These are phyloP conservation scores for Discoglossus pictus DNA, from an alignment of 2,797 vertebrate genomes.

Conservation along the genomic window DNA sequence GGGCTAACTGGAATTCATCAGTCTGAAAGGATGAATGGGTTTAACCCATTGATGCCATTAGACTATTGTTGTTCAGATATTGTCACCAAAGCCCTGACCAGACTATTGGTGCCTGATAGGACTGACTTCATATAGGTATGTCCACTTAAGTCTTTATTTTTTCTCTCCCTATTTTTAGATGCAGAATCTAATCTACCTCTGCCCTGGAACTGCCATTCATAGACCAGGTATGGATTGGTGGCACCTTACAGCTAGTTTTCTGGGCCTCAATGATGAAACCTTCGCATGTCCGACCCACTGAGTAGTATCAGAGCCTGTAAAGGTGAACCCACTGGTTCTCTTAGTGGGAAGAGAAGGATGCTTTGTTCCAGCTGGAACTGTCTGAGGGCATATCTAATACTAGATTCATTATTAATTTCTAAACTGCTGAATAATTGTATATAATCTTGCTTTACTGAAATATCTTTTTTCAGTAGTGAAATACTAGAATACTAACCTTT, in stretches of 20 bases:
- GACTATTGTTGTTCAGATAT: conserved; percentile 63
- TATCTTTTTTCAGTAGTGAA: no score
- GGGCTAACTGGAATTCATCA: neutral
- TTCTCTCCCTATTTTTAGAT: neutral
- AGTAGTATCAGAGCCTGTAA: conserved; percentile 81
- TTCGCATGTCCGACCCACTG: conserved; percentile 74
- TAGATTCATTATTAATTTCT: no score
- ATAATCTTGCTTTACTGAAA: no score
- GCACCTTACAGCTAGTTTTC: neutral
- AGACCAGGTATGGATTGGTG: neutral
- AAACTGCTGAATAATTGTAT: no score
- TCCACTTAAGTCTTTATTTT: no score
- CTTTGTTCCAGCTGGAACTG: conserved; percentile 81
- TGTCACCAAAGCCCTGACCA: conserved; percentile 76
- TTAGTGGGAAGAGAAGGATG: conserved; percentile 75
- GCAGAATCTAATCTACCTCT: no score
- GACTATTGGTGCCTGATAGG: conserved; percentile 37
- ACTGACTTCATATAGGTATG: no score
- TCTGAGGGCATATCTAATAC: no score
- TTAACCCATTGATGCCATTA: conserved; percentile 31
- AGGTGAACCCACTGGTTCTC: conserved; percentile 89
- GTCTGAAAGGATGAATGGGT: conserved; percentile 70
- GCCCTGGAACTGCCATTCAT: no score
- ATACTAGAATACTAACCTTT: no score
- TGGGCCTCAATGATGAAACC: conserved; percentile 73